phyloP scores from a whole-genome alignment of 2,888 invertebrate genomes.

The Tholera decimalis region DNA sequence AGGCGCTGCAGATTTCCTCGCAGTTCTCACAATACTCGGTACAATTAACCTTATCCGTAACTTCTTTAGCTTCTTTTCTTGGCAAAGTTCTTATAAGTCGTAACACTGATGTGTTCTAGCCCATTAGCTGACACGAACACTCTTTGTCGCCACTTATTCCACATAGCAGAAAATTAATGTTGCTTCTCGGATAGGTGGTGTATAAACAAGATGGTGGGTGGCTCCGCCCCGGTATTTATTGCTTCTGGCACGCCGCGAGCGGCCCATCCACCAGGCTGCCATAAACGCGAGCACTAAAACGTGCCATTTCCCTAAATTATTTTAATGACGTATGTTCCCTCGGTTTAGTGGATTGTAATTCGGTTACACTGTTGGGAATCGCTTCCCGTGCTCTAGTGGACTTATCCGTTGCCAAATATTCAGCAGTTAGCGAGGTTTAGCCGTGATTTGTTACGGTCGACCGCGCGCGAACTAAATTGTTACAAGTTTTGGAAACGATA shows the following conservation, averaged over 20 bases:
- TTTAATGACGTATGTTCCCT: constrained; percentile 84
- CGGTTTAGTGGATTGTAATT: constrained; percentile 82
- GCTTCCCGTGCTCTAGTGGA: constrained; percentile 68
- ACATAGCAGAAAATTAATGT: constrained; percentile 85
- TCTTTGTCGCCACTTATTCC: constrained; percentile 84
- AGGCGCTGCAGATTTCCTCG: constrained; percentile 57
- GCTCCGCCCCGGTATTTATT: constrained; percentile 84
- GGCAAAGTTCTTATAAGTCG: constrained; percentile 72
- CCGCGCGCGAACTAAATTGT: constrained; percentile 64
- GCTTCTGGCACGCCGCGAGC: constrained; percentile 79
- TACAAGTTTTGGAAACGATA: constrained; percentile 67
- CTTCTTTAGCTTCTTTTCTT: constrained; percentile 65
- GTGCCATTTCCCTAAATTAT: constrained; percentile 87
- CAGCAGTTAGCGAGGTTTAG: constrained; percentile 64
- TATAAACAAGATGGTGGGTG: constrained; percentile 84
- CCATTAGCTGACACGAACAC: constrained; percentile 81
- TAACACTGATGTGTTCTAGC: constrained; percentile 78
- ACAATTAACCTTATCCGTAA: constrained; percentile 65
- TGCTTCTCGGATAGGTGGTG: constrained; percentile 78
- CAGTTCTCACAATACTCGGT: constrained; percentile 50
- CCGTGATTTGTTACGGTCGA: constrained; percentile 69
- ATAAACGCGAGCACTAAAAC: constrained; percentile 86
- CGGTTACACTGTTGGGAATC: constrained; percentile 76
- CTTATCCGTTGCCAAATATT: constrained; percentile 75
- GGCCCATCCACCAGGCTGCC: constrained; percentile 76